These are phyloP conservation scores for Gulo gulo DNA, from an alignment of 2,113 vertebrate genomes.

Conservation along the genomic window DNA sequence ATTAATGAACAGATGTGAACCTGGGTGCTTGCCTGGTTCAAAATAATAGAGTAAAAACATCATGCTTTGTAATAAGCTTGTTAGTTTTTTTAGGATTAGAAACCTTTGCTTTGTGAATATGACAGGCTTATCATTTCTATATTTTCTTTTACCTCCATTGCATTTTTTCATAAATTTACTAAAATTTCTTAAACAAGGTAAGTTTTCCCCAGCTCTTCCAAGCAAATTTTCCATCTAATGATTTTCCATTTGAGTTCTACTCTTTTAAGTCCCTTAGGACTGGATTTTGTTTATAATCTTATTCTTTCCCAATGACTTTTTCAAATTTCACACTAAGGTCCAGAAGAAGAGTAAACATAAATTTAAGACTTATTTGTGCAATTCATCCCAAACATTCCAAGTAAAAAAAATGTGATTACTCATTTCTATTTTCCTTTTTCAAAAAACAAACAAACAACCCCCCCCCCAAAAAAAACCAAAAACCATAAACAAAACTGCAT, in stretches of 20 bases:
- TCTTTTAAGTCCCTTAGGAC: neutral
- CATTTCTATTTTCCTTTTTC: slow-evolving; percentile 1
- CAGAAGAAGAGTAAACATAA: neutral
- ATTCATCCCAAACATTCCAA: neutral
- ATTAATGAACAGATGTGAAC: neutral
- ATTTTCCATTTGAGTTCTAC: neutral
- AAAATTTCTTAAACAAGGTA: neutral
- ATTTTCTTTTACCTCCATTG: neutral
- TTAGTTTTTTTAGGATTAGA: neutral
- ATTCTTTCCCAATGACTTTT: neutral
- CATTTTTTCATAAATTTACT: neutral
- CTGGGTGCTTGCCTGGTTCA: neutral
- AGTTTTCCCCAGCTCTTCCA: neutral
- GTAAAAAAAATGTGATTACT: neutral
- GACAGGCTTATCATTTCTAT: neutral
- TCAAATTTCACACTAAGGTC: neutral
- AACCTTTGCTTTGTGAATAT: neutral
- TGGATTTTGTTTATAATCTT: neutral
- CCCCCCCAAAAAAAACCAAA: neutral
- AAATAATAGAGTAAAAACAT: slow-evolving; percentile 7
- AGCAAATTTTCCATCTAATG: neutral
- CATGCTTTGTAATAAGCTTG: neutral
- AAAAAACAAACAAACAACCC: neutral
- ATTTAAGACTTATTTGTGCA: neutral
- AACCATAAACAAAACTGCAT: neutral